Evolutionary conservation across 2,113 vertebrate species (phyloP).

Genomic region (Todiramphus saurophagus): DNA sequence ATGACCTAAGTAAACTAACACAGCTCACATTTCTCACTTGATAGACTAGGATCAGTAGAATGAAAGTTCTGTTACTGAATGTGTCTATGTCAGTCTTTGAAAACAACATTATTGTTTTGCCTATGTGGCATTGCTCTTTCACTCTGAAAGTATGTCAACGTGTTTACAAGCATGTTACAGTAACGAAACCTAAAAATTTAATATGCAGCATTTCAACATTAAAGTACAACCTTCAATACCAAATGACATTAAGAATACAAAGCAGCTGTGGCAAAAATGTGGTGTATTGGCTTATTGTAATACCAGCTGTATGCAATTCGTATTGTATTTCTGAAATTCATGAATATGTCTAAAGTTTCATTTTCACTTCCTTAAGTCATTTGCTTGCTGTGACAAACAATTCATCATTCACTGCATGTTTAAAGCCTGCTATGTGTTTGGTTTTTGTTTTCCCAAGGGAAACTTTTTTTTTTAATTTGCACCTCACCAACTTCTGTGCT

Average conservation of each 20-base stretch:
- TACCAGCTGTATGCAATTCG: conserved; percentile 25
- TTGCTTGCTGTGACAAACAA: conserved; percentile 54
- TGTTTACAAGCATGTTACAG: not conserved
- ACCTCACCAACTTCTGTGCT: conserved; percentile 25
- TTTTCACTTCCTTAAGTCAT: conserved; percentile 66
- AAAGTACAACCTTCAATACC: not conserved
- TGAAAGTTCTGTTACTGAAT: not conserved
- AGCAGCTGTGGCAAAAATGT: conserved; percentile 35
- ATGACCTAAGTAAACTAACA: not conserved
- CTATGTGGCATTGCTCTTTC: not conserved
- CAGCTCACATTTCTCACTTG: not conserved
- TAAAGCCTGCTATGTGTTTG: conserved; percentile 57
- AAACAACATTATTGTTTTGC: not conserved
- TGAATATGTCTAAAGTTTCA: conserved; percentile 63
- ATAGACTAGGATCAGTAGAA: not conserved
- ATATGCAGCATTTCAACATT: not conserved
- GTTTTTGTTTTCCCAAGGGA: not conserved
- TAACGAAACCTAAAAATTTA: not conserved
- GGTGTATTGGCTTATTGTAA: not conserved
- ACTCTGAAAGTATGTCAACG: not conserved
- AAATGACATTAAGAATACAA: conserved; percentile 3
- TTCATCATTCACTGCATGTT: conserved; percentile 65
- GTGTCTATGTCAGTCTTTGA: not conserved
- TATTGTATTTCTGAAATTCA: conserved; percentile 48
- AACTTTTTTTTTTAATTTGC: conserved; percentile 23